phyloP scores from a whole-genome alignment of 2,888 invertebrate genomes.

The Anticlea derivata region DNA sequence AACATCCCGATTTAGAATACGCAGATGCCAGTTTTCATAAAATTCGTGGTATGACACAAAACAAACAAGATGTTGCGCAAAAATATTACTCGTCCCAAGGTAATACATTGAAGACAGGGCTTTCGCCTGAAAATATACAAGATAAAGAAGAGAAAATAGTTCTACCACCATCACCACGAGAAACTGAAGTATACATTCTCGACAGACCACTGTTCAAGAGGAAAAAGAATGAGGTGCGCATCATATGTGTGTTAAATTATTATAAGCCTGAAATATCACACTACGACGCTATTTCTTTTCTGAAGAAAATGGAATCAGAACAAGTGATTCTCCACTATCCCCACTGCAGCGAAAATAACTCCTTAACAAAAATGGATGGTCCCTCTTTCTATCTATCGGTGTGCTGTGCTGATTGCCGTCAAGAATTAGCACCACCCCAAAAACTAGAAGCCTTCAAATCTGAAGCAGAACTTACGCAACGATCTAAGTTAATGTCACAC shows the following conservation, averaged over 20 bases:
- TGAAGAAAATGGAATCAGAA: constrained; percentile 15
- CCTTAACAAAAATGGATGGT: constrained; percentile 15
- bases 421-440: constrained; percentile 22
- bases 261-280: constrained; percentile 19
- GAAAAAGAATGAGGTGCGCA: constrained; percentile 9
- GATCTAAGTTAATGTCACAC: constrained; percentile 9
- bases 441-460: constrained; percentile 22
- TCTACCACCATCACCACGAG: no score
- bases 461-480: neutral
- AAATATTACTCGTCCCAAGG: neutral
- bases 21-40: neutral
- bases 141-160: neutral
- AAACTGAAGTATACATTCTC: neutral
- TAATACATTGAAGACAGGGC: neutral
- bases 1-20: constrained; percentile 11
- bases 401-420: constrained; percentile 15
- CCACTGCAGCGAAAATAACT: constrained; percentile 19
- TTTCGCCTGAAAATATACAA: neutral
- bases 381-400: constrained; percentile 18
- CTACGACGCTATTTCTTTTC: constrained; percentile 10
- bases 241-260: constrained; percentile 15
- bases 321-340: constrained; percentile 16
- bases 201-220: constrained; percentile 3
- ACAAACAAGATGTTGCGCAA: neutral
- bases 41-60: neutral